Evolutionary conservation across 2,888 invertebrate genomes (phyloP), one percentile per base, ranked within the genome.

Genomic region (Dioctria linearis): DNA sequence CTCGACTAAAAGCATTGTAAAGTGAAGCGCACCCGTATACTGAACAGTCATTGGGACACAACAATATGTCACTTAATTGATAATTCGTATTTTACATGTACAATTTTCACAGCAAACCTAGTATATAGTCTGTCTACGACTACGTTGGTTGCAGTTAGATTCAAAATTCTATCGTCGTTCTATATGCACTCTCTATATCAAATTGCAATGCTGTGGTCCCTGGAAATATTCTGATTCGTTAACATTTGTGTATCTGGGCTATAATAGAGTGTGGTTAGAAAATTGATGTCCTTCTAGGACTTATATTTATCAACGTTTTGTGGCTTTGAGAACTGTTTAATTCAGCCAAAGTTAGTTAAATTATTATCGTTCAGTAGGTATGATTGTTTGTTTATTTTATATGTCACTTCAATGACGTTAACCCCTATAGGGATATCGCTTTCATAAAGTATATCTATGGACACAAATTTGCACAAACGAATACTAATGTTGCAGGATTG

Each of bases 51-150:
- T 69, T 69, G 37, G 69, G 25, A 51, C 11, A 67, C 25, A 67
- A 67, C 69, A 69, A 69, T 69, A 69, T 69, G 69, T 69, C 69
- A 51, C 39, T 39, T 49, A 69, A 69, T 69, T 69, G 69, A 69
- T 69, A 69, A 69, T 69, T 69, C 51, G 51, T 37, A 69, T 69
- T 51, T 69, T 69, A 51, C 11, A 54, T 54, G 9, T 54, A 6
- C 54, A 2, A 54, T 4, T 54, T 54, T 54, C 54, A n/a, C 54
- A 54, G 4, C 9, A n/a, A 6, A 11, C 11, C 54, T 54, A 54
- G 8, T 54, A 11, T 11, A 2, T 54, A 54, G 6, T 4, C 11
- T n/a, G 8, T 54, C 6, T 54, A 5, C 6, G 54, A 11, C 54
- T 8, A 6, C 49, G 6, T 6, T 9, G 49, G 9, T 6, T 46